Evolutionary conservation across 2,113 vertebrate species (phyloP).

Genomic region (Solea senegalensis): DNA sequence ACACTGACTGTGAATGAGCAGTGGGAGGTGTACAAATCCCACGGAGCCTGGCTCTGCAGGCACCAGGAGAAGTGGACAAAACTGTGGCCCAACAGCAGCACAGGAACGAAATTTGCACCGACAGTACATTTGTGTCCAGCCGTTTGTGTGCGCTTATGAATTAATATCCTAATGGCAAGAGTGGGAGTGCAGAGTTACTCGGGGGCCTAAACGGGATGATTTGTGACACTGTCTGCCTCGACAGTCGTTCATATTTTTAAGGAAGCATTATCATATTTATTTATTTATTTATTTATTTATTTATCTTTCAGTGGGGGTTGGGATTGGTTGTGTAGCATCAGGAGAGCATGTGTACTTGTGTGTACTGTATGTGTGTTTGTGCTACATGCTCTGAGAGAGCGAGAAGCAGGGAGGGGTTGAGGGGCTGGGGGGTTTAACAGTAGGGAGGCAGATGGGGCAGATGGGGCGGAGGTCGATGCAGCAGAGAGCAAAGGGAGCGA

Average conservation of each 20-base stretch:
- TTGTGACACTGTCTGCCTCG: constrained; percentile 26
- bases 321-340: constrained; percentile 49
- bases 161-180: constrained; percentile 24
- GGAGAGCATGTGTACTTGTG: constrained; percentile 61
- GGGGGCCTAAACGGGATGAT: constrained; percentile 39
- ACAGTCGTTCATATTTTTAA: constrained; percentile 37
- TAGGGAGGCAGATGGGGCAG: constrained; percentile 79
- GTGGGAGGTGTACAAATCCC: constrained; percentile 49
- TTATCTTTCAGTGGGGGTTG: constrained; percentile 20
- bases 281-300: constrained; percentile 21
- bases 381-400: constrained; percentile 46
- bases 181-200: constrained; percentile 35
- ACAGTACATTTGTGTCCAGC: constrained; percentile 24
- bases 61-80: constrained; percentile 29
- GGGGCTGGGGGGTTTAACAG: constrained; percentile 73
- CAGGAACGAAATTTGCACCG: constrained; percentile 24
- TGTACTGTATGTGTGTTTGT: constrained; percentile 66
- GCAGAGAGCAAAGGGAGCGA: constrained; percentile 57
- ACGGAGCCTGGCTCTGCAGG: constrained; percentile 36
- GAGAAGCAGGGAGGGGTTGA: constrained; percentile 70
- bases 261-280: constrained; percentile 32
- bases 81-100: constrained; percentile 45
- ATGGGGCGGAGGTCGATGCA: constrained; percentile 81
- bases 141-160: constrained; percentile 33
- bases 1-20: constrained; percentile 47